Conservation (phyloP, 2,113 vertebrate species). For the Helogale parvula region DNA sequence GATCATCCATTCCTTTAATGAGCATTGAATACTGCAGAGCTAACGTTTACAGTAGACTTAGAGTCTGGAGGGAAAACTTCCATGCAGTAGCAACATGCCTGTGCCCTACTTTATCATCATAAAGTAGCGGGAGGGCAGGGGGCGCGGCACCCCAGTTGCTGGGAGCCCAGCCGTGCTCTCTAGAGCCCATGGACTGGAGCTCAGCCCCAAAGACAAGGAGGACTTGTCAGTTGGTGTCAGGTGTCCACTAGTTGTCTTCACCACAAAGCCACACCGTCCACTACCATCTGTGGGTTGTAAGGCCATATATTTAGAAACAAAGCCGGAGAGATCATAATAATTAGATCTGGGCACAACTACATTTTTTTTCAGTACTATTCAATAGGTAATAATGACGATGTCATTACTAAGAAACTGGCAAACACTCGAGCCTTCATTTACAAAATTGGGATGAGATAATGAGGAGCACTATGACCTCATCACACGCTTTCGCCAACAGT, state of each 20-base stretch:
- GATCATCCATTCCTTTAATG: neutral
- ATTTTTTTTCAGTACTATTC: neutral
- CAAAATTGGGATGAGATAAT: conserved; percentile 25
- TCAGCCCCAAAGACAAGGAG: neutral
- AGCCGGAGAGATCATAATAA: conserved; percentile 24
- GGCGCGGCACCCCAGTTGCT: accelerated
- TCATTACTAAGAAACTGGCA: conserved; percentile 46
- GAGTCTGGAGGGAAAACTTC: neutral
- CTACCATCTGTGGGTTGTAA: neutral
- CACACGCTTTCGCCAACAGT: neutral
- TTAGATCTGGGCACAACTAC: conserved; percentile 9
- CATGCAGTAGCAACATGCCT: neutral
- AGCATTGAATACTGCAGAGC: neutral
- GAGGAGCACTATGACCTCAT: conserved; percentile 46
- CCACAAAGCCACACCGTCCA: neutral
- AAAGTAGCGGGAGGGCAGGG: neutral
- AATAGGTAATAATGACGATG: conserved; percentile 31
- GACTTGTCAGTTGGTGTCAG: neutral
- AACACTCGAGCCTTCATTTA: conserved; percentile 8
- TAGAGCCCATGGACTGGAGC: accelerated
- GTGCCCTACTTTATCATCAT: no score
- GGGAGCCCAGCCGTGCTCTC: neutral
- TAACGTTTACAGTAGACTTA: neutral
- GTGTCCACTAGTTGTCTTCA: neutral
- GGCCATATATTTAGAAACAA: conserved; percentile 55